Evolutionary conservation across 2,888 invertebrate species (phyloP), one percentile per base, ranked within the genome.

Genomic region (Conops quadrifasciatus): DNA sequence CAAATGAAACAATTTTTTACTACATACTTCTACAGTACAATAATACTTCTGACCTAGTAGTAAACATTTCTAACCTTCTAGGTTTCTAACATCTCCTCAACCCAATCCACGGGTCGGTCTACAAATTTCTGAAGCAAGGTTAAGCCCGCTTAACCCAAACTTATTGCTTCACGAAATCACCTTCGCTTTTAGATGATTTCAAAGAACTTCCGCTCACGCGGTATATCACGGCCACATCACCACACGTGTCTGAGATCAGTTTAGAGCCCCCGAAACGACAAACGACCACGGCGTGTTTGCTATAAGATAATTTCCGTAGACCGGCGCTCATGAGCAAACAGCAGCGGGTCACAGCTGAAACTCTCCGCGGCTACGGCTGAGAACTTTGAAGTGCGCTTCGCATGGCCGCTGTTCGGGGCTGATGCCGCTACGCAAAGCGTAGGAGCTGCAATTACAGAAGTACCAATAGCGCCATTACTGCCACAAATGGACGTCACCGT

Each of bases 221-320:
- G 4, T n/a, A n/a, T 53, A 21, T 19, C 13, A 53, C 15, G n/a
- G 49, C 49, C n/a, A 2, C 49, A 49, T 9, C 45, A 45, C 45
- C 15, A 15, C 1, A 1, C 11, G 9, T 45, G 45, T 15, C 16
- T 16, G n/a, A 2, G 4, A 19, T 2, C 53, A 21, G 5, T n/a
- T 24, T 53, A 53, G 11, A 53, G n/a, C n/a, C 53, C 53, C 21
- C 53, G 53, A 53, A 19, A 1, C n/a, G n/a, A n/a, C 15, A 21
- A 16, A 28, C 28, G 64, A 60, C 24, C 36, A 16, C 43, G 16
- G 75, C 75, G 75, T 75, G 71, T 70, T 77, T 77, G 81, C 81
- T 82, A 83, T 80, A 86, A 84, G 77, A 85, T 86, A 71, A 86
- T 85, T 76, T 86, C 85, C 21, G 81, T 80, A 67, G 84, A 83